Percentiles rank a stretch among this genome's conserved stretches.
These are phyloP conservation scores for Scaptomyza graminum DNA, from an alignment of 1,140 invertebrate genomes.

Conservation along the genomic window DNA sequence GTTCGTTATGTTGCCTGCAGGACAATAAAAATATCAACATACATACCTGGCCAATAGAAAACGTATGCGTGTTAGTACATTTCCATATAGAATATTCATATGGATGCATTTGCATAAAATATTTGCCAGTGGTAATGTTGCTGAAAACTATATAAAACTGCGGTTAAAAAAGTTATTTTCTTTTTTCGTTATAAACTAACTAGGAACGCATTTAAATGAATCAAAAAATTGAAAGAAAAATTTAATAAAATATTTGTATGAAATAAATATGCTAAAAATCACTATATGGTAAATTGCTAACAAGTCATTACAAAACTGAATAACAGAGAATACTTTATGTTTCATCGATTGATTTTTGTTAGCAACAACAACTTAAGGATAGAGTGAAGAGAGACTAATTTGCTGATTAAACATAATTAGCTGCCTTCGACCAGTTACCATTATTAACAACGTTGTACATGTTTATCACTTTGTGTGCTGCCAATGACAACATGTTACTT, in stretches of 20 bases:
- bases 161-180: not conserved
- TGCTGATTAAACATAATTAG: conserved; percentile 1
- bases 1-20: not conserved
- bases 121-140: not conserved
- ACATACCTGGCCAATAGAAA: conserved; percentile 3
- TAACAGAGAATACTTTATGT: not conserved
- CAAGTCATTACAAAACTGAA: too few species aligned
- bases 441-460: not conserved
- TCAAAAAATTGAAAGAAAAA: too few species aligned
- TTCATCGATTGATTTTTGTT: too few species aligned
- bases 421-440: not conserved
- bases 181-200: not conserved
- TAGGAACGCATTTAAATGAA: not conserved
- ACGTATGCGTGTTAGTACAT: not conserved
- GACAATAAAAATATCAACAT: conserved; percentile 2
- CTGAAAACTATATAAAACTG: not conserved
- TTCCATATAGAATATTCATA: not conserved
- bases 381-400: not conserved
- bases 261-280: too few species aligned
- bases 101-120: conserved; percentile 11
- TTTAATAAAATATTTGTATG: too few species aligned
- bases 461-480: not conserved
- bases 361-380: too few species aligned
- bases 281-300: not conserved
- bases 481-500: conserved; percentile 13